phyloP scores from a whole-genome alignment of 2,888 invertebrate species.

The Caradrina clavipalpis region DNA sequence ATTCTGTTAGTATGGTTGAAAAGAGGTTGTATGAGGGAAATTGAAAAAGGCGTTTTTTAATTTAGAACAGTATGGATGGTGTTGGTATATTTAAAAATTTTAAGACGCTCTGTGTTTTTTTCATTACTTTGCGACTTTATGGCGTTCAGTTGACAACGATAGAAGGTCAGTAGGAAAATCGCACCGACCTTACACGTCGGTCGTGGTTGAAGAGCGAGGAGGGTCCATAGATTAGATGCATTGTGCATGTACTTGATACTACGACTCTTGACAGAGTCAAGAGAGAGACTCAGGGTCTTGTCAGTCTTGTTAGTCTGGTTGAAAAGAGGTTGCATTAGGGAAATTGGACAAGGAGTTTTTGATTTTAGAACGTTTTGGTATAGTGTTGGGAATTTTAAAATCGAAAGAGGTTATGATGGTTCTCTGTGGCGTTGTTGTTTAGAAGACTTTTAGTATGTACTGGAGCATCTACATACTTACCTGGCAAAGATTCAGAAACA shows the following conservation, averaged over 20 bases:
- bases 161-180: slow-evolving; percentile 70
- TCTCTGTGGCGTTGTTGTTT: no score
- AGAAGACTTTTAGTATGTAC: no score
- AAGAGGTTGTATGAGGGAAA: not conserved
- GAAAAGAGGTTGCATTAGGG: not conserved
- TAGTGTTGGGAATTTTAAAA: no score
- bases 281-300: no score
- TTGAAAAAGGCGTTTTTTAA: not conserved
- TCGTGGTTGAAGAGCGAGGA: slow-evolving; percentile 58
- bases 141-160: slow-evolving; percentile 53
- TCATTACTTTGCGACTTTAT: no score
- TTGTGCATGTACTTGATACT: slow-evolving; percentile 12
- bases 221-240: slow-evolving; percentile 51
- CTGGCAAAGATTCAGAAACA: not conserved
- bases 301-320: not conserved
- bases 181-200: slow-evolving; percentile 68
- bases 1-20: not conserved
- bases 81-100: no score
- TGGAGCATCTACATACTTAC: not conserved
- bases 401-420: no score
- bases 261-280: no score
- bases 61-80: not conserved
- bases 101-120: no score
- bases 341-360: not conserved
- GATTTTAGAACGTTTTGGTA: not conserved